Base-by-base conservation (phyloP, 1,140 invertebrate species). In the Telenomus remus region DNA sequence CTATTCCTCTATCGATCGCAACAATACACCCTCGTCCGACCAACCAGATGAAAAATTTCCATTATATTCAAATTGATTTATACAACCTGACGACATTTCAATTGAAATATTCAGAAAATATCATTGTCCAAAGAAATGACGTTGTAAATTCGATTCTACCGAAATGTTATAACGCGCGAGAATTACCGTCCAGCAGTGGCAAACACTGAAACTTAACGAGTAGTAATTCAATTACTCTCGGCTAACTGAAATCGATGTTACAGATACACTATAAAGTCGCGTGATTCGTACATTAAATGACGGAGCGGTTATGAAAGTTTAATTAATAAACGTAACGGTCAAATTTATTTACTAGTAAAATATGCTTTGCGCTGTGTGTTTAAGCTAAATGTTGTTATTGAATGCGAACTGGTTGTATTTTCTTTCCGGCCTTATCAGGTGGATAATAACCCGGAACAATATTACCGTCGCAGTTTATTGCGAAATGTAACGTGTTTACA, bases 331-430 rank as follows among this genome's bases (percentile, higher is more conserved):
- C 44, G 33, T 46, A 59, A 55, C 34, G 33, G 10, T 3, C 12
- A 33, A 53, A 71, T 59, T 72, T 59, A 65, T 72, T 59, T 57
- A 59, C 48, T 48, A 35, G 16, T 51, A 55, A 63, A 65, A 73
- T 63, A 35, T 47, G 35, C 50, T 56, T 56, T 42, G 16, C 46
- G 12, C n/a, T 63, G 53, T n/a, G 19, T 27, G 46, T 63, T 71
- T 44, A 51, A 56, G 35, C 14, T 63, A 50, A 63, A 56, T n/a
- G 59, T 63, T 44, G 37, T 71, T 63, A 56, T 63, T 57, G 46
- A 48, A 55, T 46, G 35, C 19, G 66, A 70, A 55, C 44, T 60
- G 56, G n/a, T n/a, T 55, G 61, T 70, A 70, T 70, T 54, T 70
- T 61, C 66, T 56, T 50, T 61, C 43, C 35, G 39, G 54, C 35